phyloP scores from a whole-genome alignment of 2,113 vertebrate species.

The Oreamnos americanus region DNA sequence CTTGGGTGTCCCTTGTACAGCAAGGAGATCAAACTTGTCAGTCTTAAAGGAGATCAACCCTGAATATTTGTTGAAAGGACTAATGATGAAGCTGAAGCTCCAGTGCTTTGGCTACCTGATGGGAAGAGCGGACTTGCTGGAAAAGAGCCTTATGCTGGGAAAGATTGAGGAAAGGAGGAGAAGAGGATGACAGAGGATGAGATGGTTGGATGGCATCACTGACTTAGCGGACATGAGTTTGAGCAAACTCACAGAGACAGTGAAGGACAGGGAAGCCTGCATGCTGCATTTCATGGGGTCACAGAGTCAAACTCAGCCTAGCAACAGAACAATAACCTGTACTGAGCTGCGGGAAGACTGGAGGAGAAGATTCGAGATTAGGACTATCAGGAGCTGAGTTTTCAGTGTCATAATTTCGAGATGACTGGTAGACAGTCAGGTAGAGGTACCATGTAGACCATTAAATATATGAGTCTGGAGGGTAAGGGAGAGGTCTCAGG shows the following conservation, averaged over 20 bases:
- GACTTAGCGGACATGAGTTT: neutral
- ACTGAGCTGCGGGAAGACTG: neutral
- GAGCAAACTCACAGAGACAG: neutral
- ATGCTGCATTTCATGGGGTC: neutral
- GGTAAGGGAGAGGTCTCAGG: neutral
- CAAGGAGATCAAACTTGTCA: neutral
- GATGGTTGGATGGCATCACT: neutral
- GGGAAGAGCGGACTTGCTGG: neutral
- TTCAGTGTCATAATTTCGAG: neutral
- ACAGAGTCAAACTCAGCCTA: neutral
- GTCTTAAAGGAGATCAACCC: neutral
- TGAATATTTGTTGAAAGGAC: neutral
- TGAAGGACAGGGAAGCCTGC: neutral
- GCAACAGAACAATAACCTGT: neutral
- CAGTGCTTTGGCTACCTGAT: neutral
- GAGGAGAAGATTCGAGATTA: neutral
- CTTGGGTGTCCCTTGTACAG: neutral
- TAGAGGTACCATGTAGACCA: neutral
- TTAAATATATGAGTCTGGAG: neutral
- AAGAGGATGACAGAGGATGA: neutral
- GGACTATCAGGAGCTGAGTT: neutral
- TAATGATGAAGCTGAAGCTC: neutral
- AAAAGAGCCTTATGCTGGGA: neutral
- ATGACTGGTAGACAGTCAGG: neutral
- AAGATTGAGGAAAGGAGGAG: neutral